Percentiles rank a stretch among this genome's conserved stretches.
These are phyloP conservation scores for Leucopsar rothschildi DNA, from an alignment of 2,113 vertebrate species.

Conservation along the genomic window DNA sequence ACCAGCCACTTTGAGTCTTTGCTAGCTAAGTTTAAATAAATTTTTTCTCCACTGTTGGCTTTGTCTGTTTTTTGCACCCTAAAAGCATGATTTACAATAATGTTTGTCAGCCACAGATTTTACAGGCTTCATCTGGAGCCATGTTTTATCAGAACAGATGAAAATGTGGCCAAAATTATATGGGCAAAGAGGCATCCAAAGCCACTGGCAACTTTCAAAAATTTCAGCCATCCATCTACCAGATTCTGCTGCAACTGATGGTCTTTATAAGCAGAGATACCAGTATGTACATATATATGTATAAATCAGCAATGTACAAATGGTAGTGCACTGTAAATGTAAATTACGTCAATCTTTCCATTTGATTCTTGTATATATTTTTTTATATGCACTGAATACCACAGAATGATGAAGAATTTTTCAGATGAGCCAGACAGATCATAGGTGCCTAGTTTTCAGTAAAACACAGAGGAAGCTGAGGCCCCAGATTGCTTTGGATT, in stretches of 20 bases:
- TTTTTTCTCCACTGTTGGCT: background rate
- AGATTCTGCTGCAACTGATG: background rate
- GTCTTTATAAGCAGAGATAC: background rate
- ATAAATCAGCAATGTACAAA: background rate
- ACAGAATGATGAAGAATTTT: background rate
- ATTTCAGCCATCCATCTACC: background rate
- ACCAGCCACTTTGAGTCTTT: background rate
- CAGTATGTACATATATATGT: background rate
- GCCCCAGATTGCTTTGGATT: background rate
- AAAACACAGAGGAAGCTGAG: background rate
- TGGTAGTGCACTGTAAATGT: background rate
- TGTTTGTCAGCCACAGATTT: background rate
- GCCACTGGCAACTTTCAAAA: background rate
- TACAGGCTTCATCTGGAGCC: background rate
- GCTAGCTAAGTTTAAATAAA: background rate
- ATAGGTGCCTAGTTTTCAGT: background rate
- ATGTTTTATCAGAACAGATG: background rate
- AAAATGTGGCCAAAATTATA: background rate
- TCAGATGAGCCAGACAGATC: background rate
- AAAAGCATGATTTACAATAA: background rate
- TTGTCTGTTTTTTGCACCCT: background rate
- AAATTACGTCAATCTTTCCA: background rate
- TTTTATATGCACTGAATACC: background rate
- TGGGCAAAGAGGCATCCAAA: background rate
- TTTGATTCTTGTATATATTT: background rate